Base-by-base conservation (phyloP, 2,888 invertebrate species). In the Brenthis ino region DNA sequence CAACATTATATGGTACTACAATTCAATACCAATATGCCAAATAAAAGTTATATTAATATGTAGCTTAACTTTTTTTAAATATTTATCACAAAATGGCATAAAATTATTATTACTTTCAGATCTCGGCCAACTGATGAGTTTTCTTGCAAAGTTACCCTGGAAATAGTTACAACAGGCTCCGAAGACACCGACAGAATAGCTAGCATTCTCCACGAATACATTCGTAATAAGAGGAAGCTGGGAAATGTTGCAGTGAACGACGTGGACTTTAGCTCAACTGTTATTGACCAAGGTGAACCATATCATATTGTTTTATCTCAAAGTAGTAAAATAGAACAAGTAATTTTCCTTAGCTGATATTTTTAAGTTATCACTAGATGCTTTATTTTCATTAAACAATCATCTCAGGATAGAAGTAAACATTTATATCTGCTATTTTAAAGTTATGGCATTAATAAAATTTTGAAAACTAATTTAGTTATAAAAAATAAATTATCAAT, bases 111-210 rank as follows among this genome's bases (percentile, higher is more conserved):
- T 16, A 20, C 70, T 89, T 91, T 5, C 85, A 95, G 95, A 75
- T 93, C 93, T 1, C 82, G 89, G 3, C 84, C 91, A n/a, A 82
- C 85, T 2, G 95, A 96, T 77, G 85, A 89, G 54, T 95, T 95
- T 80, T 91, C 94, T 11, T 94, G 94, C 65, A 94, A 94, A 80
- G 95, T 95, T 28, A 95, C 95, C 0, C 83, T 96, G 72, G 96
- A 96, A 82, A 89, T 97, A 65, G 94, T 94, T 11, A 95, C 95
- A 0, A 89, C 88, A 11, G 93, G 94, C 14, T 93, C 90, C 78
- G 93, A 94, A 63, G 90, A 95, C 73, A 93, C 93, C 13, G 82
- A 92, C 8, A 85, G 86, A 51, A 91, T 95, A 64, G 87, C 86
- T 37, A 81, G 91, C 3, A 83, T 93, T 1, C 85, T 97, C 5